Base-by-base conservation (phyloP, 2,888 invertebrate genomes). In the Stenurella melanura region DNA sequence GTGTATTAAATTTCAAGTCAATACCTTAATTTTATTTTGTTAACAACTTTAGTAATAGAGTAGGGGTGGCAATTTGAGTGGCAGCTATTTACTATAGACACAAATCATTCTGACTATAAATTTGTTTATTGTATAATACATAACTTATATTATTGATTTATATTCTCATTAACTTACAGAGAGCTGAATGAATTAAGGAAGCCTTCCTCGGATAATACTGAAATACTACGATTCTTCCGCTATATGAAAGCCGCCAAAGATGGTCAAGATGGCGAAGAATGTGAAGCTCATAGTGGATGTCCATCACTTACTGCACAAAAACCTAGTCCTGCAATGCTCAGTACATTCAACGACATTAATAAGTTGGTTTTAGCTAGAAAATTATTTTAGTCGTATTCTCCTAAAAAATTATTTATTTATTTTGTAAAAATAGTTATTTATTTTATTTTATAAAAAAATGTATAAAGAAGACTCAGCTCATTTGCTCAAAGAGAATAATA, bases 241-340 rank as follows among this genome's bases (percentile, higher is more conserved):
- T 97, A 97, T 89, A 96, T 97, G 96, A 94, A 96, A 81, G 95
- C 97, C 0, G 97, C 96, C 12, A 93, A 96, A 88, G 94, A 96
- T 79, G 96, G 96, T 0, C 96, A 96, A 86, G 96, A 96, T 85
- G 95, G 95, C 18, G 90, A 92, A 12, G 93, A 93, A 85, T 96
- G 96, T 86, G 89, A 92, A n/a, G 90, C 92, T 0, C 94, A 95
- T 87, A 91, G 90, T 83, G 92, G 92, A 1, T 96, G 96, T 88
- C 90, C 92, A 0, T 87, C 90, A 0, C 92, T 93, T 66, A 91
- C 93, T 0, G 91, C 93, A 30, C 91, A 93, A 82, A 93, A 93
- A 63, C 92, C 93, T 67, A 93, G 92, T 88, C 96, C 96, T 76
- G 96, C 96, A 17, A 96, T 96, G 95, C 92, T 96, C 68, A 95